These are phyloP conservation scores for Drosophila sp. DNA, from an alignment of 1,140 invertebrate species.

Conservation along the genomic window DNA sequence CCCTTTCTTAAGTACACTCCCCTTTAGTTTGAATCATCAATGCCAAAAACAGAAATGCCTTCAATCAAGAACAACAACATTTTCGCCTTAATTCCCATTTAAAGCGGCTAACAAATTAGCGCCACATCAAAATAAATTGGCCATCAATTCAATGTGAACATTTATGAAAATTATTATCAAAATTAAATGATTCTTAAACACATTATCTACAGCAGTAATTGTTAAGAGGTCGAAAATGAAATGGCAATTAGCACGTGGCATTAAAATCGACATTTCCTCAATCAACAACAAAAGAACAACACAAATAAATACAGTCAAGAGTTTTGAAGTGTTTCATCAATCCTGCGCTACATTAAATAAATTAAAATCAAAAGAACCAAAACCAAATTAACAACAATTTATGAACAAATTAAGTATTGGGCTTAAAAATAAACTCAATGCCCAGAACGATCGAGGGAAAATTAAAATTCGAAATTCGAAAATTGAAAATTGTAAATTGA, in stretches of 20 bases:
- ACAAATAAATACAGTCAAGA: constrained; percentile 6
- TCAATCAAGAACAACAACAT: background rate
- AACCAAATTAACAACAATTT: constrained; percentile 72
- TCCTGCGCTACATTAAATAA: constrained; percentile 70
- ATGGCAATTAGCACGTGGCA: constrained; percentile 60
- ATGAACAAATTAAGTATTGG: constrained; percentile 76
- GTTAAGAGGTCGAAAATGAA: constrained; percentile 42
- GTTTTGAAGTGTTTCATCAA: constrained; percentile 70
- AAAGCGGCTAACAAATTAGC: constrained; percentile 53
- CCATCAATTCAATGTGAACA: constrained; percentile 42
- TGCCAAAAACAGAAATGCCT: constrained; percentile 33
- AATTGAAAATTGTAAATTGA: constrained; percentile 8
- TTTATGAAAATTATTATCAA: constrained; percentile 75
- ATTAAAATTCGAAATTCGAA: constrained; percentile 19
- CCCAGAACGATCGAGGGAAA: constrained; percentile 7
- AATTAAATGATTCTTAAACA: constrained; percentile 71
- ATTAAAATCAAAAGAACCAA: constrained; percentile 75
- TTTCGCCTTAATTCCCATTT: constrained; percentile 23
- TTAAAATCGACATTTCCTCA: constrained; percentile 75
- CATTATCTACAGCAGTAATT: constrained; percentile 35
- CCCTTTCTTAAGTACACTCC: background rate
- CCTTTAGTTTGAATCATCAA: constrained; percentile 6
- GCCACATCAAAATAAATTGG: constrained; percentile 53
- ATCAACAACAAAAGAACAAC: constrained; percentile 52
- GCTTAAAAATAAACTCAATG: constrained; percentile 64